Evolutionary conservation across 2,113 vertebrate species (phyloP).

Genomic region (Pygoscelis adeliae): DNA sequence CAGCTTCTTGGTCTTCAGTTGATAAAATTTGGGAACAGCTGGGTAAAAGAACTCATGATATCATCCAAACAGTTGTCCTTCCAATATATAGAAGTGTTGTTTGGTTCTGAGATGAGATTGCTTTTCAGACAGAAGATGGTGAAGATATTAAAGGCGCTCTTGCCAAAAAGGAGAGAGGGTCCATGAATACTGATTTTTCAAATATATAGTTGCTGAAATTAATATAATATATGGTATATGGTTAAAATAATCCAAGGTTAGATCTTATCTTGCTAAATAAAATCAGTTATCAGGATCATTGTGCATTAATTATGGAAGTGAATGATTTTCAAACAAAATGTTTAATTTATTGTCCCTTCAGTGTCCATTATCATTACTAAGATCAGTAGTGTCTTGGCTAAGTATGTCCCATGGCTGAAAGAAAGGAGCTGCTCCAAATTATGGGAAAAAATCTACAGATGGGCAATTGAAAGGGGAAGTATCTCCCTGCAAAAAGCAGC

Average conservation of each 20-base stretch:
- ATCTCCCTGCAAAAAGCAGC: not conserved
- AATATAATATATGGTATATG: not conserved
- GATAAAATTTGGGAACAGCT: not conserved
- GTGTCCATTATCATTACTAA: not conserved
- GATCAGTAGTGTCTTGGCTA: not conserved
- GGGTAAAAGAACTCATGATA: not conserved
- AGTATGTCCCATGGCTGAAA: not conserved
- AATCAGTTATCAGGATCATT: not conserved
- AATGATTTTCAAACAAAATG: not conserved
- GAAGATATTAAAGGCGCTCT: not conserved
- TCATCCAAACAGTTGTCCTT: not conserved
- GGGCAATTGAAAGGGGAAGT: not conserved
- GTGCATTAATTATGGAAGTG: not conserved
- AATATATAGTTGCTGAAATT: not conserved
- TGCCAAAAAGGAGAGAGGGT: not conserved
- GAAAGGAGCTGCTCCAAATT: not conserved
- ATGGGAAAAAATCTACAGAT: not conserved
- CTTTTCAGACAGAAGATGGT: not conserved
- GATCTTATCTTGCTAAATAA: not conserved
- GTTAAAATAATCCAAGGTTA: not conserved
- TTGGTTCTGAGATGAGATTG: not conserved
- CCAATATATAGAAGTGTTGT: not conserved
- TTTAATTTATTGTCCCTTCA: not conserved
- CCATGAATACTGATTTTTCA: not conserved
- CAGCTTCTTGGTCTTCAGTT: not conserved